These are phyloP conservation scores for Gymnocephalus cernua DNA, from an alignment of 2,113 vertebrate genomes.

Conservation along the genomic window DNA sequence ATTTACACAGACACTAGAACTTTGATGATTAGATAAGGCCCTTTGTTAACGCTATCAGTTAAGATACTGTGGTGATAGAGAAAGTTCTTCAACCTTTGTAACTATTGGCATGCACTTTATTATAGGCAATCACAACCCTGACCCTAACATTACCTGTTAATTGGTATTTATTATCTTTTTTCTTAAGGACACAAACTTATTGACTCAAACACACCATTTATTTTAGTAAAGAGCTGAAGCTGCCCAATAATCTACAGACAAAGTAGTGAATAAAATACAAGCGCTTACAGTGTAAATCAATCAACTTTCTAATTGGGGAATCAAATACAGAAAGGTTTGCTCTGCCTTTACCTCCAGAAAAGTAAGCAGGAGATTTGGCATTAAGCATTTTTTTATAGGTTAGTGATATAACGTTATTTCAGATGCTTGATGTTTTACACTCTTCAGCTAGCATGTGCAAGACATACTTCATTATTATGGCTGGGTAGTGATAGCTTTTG, in stretches of 20 bases:
- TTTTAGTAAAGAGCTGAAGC: background rate
- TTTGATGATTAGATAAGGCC: constrained; percentile 21
- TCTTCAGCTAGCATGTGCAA: background rate
- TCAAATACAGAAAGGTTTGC: background rate
- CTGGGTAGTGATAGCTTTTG: background rate
- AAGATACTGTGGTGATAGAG: background rate
- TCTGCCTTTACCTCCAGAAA: background rate
- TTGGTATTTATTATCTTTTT: background rate
- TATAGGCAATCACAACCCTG: background rate
- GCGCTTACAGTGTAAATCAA: background rate
- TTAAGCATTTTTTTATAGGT: background rate
- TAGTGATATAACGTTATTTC: background rate
- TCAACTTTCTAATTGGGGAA: background rate
- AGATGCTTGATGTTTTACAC: background rate
- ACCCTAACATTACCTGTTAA: background rate
- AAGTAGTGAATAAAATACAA: background rate
- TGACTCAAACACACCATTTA: background rate
- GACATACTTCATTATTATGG: background rate
- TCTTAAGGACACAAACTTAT: background rate
- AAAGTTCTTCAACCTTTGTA: constrained; percentile 13
- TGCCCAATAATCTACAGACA: background rate
- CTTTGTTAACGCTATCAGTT: background rate
- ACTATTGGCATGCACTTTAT: background rate
- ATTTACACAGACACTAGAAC: background rate
- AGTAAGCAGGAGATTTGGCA: background rate